phyloP scores from a whole-genome alignment of 2,797 vertebrate species.

The Premnoplex brunnescens region DNA sequence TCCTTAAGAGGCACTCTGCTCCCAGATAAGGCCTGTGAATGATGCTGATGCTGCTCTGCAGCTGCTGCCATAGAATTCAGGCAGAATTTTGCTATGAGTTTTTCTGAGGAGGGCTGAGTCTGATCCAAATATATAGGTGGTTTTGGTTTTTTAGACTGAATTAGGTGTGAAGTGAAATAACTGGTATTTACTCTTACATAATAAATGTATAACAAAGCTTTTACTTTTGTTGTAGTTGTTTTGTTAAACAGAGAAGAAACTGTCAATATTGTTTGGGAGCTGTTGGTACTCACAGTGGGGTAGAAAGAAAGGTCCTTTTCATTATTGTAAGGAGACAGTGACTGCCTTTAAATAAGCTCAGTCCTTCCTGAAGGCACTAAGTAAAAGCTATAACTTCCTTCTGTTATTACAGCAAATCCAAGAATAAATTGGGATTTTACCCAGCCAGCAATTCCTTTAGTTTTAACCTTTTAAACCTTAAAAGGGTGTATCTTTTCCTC shows the following conservation, averaged over 20 bases:
- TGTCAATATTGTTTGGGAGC: neutral
- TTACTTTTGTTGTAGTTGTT: neutral
- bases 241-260: neutral
- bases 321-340: neutral
- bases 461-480: neutral
- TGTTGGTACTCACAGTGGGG: neutral
- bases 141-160: neutral
- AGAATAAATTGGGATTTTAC: neutral
- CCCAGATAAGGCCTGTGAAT: neutral
- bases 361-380: neutral
- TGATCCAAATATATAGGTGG: neutral
- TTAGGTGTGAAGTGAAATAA: neutral
- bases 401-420: neutral
- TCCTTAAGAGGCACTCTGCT: neutral
- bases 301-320: neutral
- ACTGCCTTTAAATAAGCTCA: constrained; percentile 8
- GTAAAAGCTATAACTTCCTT: neutral
- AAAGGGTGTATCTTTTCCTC: neutral
- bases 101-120: neutral
- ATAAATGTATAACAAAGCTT: neutral
- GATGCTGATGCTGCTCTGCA: neutral
- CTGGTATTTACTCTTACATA: neutral
- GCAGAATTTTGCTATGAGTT: neutral
- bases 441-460: neutral
- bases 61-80: neutral